Percentiles rank a stretch among this genome's conserved stretches.
These are phyloP conservation scores for Leptopilina clavipes DNA, from an alignment of 1,140 invertebrate species.

Conservation along the genomic window DNA sequence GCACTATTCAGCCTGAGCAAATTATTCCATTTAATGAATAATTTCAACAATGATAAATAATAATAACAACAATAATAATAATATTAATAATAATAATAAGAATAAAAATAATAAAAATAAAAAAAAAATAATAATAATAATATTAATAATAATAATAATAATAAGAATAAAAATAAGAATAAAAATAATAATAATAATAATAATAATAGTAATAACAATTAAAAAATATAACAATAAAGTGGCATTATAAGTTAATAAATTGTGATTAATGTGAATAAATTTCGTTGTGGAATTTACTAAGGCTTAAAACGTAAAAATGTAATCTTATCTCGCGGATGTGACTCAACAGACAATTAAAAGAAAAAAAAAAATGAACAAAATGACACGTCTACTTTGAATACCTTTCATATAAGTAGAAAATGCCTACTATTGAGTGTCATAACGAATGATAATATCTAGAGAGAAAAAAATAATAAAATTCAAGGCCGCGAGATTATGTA, in stretches of 20 bases:
- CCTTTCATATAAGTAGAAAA: not conserved
- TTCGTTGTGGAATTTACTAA: no score
- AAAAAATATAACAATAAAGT: no score
- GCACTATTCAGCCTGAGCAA: conserved; percentile 10
- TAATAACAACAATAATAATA: not conserved
- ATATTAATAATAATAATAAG: no score
- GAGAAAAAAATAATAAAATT: not conserved
- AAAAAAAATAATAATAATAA: no score
- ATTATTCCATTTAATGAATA: conserved; percentile 1
- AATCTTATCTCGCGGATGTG: not conserved
- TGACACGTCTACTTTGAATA: not conserved
- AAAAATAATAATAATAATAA: no score
- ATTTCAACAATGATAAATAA: not conserved
- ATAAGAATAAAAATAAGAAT: no score
- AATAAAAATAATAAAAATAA: no score
- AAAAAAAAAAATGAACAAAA: not conserved
- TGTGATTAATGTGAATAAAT: no score
- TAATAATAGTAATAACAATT: no score
- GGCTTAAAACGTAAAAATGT: not conserved
- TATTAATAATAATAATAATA: no score
- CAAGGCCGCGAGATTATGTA: not conserved
- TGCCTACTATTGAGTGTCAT: not conserved
- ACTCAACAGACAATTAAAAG: not conserved
- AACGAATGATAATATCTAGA: not conserved
- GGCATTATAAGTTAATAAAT: no score